Percentiles rank a stretch among this genome's conserved stretches.
Conservation (phyloP, 2,888 invertebrate species). For the Doris montereyensis region DNA sequence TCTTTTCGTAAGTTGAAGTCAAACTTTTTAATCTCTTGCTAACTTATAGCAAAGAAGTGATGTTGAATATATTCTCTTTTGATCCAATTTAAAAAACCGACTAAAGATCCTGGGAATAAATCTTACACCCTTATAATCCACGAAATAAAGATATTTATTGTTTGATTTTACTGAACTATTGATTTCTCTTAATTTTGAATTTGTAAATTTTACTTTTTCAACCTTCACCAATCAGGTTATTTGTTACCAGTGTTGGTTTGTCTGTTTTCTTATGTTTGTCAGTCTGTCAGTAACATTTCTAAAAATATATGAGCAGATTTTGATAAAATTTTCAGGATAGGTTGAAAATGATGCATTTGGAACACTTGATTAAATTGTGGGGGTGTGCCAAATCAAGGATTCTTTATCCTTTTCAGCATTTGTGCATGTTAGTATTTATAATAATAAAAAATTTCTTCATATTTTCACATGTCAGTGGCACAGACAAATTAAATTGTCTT, state of each 20-base stretch:
- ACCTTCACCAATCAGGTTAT: too few relatives aligned
- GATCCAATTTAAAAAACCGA: neutral
- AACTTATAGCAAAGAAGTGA: neutral
- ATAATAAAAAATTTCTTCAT: neutral
- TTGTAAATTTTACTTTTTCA: too few relatives aligned
- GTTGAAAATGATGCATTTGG: too few relatives aligned
- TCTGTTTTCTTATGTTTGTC: too few relatives aligned
- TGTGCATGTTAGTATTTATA: neutral
- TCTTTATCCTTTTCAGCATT: neutral
- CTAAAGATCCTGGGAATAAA: too few relatives aligned
- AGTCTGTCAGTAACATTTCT: too few relatives aligned
- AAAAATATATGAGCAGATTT: too few relatives aligned
- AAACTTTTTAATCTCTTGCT: neutral
- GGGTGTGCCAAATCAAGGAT: too few relatives aligned
- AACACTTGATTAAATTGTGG: too few relatives aligned
- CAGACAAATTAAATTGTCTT: neutral
- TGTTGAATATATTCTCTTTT: neutral
- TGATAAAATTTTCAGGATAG: too few relatives aligned
- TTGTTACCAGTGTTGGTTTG: too few relatives aligned
- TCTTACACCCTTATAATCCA: too few relatives aligned
- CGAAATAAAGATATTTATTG: neutral
- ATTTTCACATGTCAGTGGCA: neutral
- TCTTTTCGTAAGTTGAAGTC: conserved; percentile 59
- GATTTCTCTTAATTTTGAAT: neutral
- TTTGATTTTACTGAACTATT: neutral